Evolutionary conservation across 2,113 vertebrate species (phyloP), one percentile per base, ranked within the genome.

Genomic region (Plotosus lineatus): DNA sequence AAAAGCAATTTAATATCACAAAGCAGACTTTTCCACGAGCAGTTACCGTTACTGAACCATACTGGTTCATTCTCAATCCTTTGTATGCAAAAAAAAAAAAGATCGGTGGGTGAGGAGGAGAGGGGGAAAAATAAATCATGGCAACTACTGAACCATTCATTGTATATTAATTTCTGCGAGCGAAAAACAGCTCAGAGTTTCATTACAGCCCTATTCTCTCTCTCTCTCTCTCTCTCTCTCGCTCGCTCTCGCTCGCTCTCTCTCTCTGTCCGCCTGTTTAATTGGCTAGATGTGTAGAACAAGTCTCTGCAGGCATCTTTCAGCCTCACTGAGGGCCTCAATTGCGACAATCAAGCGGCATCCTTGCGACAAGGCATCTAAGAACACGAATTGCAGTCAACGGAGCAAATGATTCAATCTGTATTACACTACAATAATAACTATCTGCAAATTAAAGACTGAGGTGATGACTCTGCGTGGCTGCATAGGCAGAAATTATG

Each of bases 331-430:
- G 68, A 77, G 12, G 46, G 66, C 56, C 60, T 82, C 78, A 72
- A 87, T 83, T 80, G n/a, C 31, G 74, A 44, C 77, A 75, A 65
- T 86, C 53, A 81, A 84, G 82, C 66, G n/a, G 17, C 31, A 33
- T 85, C 79, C 78, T 33, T n/a, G 40, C 69, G 76, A 71, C 51
- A n/a, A 61, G 78, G 55, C 51, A 17, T 78, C 23, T 14, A 51
- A 60, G 28, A 79, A n/a, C 21, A 40, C 69, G 56, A 66, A 71
- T 42, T 55, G 65, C 69, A 74, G 82, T 83, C 82, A 85, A 51
- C 83, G 66, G 78, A 85, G 85, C 66, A 60, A 78, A 84, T 86
- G 79, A 89, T 89, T 87, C 77, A 87, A 88, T 82, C 48, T 79
- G 65, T 86, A 87, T 78, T 83, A 84, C 69, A 82, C 11, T 60